Evolutionary conservation across 2,888 invertebrate genomes (phyloP), one percentile per base, ranked within the genome.

Genomic region (Drosophila tripunctata): DNA sequence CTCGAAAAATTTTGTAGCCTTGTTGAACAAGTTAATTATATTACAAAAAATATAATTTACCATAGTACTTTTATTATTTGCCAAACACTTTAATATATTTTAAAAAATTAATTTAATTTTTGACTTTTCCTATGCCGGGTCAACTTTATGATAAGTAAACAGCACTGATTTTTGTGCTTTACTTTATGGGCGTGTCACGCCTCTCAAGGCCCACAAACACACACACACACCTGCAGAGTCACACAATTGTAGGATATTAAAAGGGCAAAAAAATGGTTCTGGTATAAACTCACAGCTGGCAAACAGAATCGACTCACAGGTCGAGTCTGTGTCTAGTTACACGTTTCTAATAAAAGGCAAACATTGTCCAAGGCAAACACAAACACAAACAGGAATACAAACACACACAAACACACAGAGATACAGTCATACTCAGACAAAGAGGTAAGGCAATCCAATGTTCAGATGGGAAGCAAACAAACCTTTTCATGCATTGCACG

Each of bases 401-500:
- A 40, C 17, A 48, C 27, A 50, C 24, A 22, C 40, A 63, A 43
- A 38, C 33, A 44, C 12, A 24, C 5, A 33, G 15, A 12, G 44
- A 47, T 12, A 43, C 5, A 33, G 15, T 8, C 45, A 41, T 12
- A 43, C 15, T 6, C n/a, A 35, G 8, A 43, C 43, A 38, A 8
- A 48, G 12, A 38, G 27, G 30, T 51, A 24, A 54, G 57, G 43
- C 60, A 73, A 68, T 67, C 63, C 44, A 61, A 51, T 67, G 48
- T 44, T 44, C 35, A 62, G 68, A 58, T 61, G 38, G 60, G 45
- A 52, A 55, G 68, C 69, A 75, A 83, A 75, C 68, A 67, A 78
- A 71, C 75, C 74, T 66, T 85, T 80, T 77, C 66, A 87, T 86
- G 76, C 86, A 75, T 66, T 70, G 84, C 88, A 88, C 88, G 86